These are phyloP conservation scores for Panthera leo DNA, from an alignment of 2,113 vertebrate species.

Conservation along the genomic window DNA sequence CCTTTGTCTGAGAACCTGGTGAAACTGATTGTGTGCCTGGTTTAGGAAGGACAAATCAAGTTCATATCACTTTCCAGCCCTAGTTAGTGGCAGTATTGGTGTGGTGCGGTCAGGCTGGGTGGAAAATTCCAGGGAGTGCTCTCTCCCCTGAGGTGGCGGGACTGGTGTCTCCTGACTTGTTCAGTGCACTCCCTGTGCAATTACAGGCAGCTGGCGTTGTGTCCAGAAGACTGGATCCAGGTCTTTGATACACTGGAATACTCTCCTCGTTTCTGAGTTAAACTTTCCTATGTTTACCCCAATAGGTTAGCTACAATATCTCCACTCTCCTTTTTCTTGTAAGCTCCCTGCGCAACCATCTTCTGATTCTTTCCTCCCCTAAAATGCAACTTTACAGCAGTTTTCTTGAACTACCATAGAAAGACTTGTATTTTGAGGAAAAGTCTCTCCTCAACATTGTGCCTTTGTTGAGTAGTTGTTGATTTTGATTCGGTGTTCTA, in stretches of 20 bases:
- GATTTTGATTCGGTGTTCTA: neutral
- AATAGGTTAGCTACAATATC: neutral
- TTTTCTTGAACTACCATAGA: neutral
- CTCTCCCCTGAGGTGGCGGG: neutral
- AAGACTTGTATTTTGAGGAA: neutral
- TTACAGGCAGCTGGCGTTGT: accelerated
- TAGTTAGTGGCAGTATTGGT: neutral
- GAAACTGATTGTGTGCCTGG: neutral
- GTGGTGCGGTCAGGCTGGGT: accelerated
- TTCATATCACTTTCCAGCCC: neutral
- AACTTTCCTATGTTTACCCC: neutral
- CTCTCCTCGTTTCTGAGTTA: neutral
- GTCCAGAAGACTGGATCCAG: neutral
- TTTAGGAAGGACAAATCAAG: neutral
- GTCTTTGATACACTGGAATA: neutral
- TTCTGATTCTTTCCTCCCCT: neutral
- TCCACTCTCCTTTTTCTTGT: neutral
- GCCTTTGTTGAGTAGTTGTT: neutral
- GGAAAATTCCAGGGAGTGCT: neutral
- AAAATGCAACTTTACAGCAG: neutral
- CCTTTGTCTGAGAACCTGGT: neutral
- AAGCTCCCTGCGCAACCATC: neutral
- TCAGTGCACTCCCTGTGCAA: neutral
- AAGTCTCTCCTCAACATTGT: neutral
- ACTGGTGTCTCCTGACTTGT: neutral